These are phyloP conservation scores for Kryphioiulus occultus DNA, from an alignment of 2,888 invertebrate species.

Conservation along the genomic window DNA sequence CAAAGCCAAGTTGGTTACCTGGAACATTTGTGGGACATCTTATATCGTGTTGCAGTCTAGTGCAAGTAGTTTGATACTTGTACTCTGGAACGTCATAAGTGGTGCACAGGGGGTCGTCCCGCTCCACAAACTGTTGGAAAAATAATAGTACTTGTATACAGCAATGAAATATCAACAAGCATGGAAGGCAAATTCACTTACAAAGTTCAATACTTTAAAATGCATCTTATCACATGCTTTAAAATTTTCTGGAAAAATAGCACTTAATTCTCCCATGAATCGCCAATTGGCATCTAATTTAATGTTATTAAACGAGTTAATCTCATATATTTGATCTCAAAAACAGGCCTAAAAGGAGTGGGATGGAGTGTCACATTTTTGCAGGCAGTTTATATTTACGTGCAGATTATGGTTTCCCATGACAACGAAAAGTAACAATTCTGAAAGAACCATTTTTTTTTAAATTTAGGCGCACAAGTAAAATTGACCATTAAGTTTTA, in stretches of 20 bases:
- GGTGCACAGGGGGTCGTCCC: slow-evolving; percentile 57
- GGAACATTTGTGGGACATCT: slow-evolving; percentile 78
- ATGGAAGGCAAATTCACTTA: not conserved
- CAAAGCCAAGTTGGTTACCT: slow-evolving; percentile 65
- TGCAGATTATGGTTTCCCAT: too few species aligned
- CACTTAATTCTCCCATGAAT: not conserved
- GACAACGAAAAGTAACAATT: too few species aligned
- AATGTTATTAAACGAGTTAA: too few species aligned
- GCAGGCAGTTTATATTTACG: too few species aligned
- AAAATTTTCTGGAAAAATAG: not conserved
- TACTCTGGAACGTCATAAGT: slow-evolving; percentile 56
- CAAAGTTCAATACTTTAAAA: not conserved
- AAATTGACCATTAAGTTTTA: slow-evolving; percentile 55
- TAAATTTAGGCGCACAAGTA: not conserved
- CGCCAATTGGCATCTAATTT: slow-evolving; percentile 6
- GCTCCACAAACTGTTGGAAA: slow-evolving; percentile 61
- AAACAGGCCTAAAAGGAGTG: too few species aligned
- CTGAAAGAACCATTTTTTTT: too few species aligned
- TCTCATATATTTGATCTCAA: too few species aligned
- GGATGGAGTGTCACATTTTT: too few species aligned
- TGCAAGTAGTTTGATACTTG: slow-evolving; percentile 68
- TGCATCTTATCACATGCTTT: too few species aligned
- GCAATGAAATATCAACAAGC: not conserved
- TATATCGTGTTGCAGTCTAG: slow-evolving; percentile 69
- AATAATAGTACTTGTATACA: too few species aligned